These are phyloP conservation scores for Leptoclinus maculatus DNA, from an alignment of 2,797 vertebrate genomes.

Conservation along the genomic window DNA sequence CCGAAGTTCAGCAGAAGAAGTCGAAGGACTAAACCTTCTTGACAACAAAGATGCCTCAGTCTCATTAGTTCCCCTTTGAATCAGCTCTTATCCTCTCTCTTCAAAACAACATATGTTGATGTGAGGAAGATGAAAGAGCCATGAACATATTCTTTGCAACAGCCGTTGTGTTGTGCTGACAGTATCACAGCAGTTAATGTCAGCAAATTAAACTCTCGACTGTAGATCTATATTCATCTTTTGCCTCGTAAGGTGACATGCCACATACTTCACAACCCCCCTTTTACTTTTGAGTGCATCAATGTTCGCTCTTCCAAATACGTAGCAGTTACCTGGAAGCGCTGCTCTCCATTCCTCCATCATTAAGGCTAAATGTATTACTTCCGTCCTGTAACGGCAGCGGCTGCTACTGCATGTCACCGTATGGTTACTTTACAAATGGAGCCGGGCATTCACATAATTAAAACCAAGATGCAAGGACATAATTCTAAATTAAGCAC, in stretches of 20 bases:
- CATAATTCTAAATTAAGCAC: conserved; percentile 94
- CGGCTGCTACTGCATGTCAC: conserved; percentile 54
- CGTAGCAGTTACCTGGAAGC: conserved; percentile 64
- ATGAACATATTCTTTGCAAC: conserved; percentile 14
- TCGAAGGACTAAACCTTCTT: conserved; percentile 12
- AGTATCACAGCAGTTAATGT: conserved; percentile 45
- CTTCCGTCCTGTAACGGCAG: conserved; percentile 55
- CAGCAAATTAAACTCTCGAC: conserved; percentile 23
- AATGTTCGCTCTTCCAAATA: conserved; percentile 57
- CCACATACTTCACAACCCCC: conserved; percentile 22
- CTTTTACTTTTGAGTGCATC: conserved; percentile 45
- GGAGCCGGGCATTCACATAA: conserved; percentile 84
- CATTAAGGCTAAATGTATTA: conserved; percentile 84
- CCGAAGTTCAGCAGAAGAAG: conserved; percentile 23
- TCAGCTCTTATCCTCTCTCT: conserved; percentile 26
- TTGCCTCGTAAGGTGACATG: conserved; percentile 13
- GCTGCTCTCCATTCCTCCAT: conserved; percentile 61
- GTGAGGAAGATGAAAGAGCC: conserved; percentile 32
- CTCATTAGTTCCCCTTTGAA: conserved; percentile 30
- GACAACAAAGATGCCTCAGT: conserved; percentile 28
- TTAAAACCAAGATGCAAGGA: conserved; percentile 88
- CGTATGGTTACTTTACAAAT: conserved; percentile 82
- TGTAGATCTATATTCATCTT: conserved; percentile 32
- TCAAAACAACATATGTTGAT: conserved; percentile 35
- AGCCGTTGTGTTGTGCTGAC: conserved; percentile 26